These are phyloP conservation scores for Grus americana DNA, from an alignment of 2,113 vertebrate genomes.

Conservation along the genomic window DNA sequence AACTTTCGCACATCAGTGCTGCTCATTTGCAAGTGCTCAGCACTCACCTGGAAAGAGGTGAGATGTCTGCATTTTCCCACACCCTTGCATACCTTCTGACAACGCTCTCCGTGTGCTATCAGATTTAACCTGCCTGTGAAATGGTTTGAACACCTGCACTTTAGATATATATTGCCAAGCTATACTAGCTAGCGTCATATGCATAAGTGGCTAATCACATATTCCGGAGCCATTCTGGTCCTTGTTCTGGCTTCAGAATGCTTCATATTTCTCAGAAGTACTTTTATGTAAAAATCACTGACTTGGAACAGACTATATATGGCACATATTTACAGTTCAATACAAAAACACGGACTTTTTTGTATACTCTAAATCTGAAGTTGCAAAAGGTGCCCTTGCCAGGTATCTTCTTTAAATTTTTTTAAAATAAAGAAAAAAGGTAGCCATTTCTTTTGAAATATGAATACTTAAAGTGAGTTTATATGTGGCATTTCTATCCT, in stretches of 20 bases:
- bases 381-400: not conserved
- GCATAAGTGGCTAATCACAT: not conserved
- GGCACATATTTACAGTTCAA: not conserved
- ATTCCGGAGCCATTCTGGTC: not conserved
- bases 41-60: not conserved
- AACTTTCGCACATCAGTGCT: not conserved
- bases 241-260: not conserved
- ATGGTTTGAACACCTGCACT: not conserved
- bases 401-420: not conserved
- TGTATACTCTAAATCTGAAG: not conserved
- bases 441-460: not conserved
- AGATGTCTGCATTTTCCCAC: not conserved
- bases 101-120: not conserved
- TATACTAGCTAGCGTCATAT: not conserved
- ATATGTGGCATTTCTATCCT: not conserved
- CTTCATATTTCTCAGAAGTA: not conserved
- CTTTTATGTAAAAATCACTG: not conserved
- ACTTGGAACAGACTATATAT: not conserved
- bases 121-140: not conserved
- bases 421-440: not conserved
- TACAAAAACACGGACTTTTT: not conserved
- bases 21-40: not conserved
- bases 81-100: not conserved
- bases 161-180: not conserved
- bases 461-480: not conserved